These are phyloP conservation scores for Brachypodius melanocephalos DNA, from an alignment of 2,113 vertebrate species.

Conservation along the genomic window DNA sequence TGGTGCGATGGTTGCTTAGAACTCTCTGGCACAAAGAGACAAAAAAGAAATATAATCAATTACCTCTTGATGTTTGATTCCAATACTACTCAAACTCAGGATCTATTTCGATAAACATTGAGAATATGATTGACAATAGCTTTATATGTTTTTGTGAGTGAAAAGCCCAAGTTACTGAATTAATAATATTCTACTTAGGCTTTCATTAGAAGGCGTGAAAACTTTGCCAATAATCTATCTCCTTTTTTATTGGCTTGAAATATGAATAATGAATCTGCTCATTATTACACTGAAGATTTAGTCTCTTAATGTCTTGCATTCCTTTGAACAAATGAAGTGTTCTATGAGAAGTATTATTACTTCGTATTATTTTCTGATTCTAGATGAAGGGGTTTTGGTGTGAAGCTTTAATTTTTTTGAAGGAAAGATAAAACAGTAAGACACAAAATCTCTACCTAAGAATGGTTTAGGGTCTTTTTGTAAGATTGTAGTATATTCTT, in stretches of 20 bases:
- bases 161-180: neutral
- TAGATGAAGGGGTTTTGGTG: neutral
- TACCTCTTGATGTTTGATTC: neutral
- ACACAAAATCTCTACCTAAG: neutral
- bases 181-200: neutral
- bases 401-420: neutral
- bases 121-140: neutral
- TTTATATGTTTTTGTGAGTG: neutral
- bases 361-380: neutral
- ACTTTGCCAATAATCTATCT: neutral
- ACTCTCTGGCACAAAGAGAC: neutral
- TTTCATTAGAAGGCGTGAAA: neutral
- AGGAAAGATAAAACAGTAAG: neutral
- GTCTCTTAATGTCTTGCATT: neutral
- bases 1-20: neutral
- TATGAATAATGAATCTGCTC: neutral
- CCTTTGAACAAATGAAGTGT: neutral
- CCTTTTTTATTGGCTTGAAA: neutral
- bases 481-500: neutral
- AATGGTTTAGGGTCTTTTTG: neutral
- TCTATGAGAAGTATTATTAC: neutral
- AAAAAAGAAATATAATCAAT: neutral
- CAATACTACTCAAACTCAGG: neutral
- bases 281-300: neutral
- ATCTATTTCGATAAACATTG: neutral